phyloP scores from a whole-genome alignment of 1,140 invertebrate genomes.

The Pissodes strobi region DNA sequence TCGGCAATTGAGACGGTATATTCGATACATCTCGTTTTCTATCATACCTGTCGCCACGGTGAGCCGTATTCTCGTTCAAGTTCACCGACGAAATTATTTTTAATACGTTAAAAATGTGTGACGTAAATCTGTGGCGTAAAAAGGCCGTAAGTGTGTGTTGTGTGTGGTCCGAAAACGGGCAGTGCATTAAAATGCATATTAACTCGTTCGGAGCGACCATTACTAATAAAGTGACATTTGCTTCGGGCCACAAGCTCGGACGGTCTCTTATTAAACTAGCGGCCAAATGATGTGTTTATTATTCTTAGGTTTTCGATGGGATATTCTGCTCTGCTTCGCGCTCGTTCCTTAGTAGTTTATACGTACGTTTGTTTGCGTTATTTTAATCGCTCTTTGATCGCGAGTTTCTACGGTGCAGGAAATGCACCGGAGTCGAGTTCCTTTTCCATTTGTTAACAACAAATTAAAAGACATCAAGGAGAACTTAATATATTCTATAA shows the following conservation, averaged over 20 bases:
- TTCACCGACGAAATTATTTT: too few relatives aligned
- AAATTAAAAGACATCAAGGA: too few relatives aligned
- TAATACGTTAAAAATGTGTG: slow-evolving; percentile 22
- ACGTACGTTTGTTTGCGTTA: too few relatives aligned
- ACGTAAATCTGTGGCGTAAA: slow-evolving; percentile 9
- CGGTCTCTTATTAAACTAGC: slow-evolving; percentile 31
- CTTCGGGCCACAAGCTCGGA: slow-evolving; percentile 38
- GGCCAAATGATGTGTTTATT: slow-evolving; percentile 32
- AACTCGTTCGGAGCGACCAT: slow-evolving; percentile 53
- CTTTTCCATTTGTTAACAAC: too few relatives aligned
- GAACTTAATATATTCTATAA: too few relatives aligned
- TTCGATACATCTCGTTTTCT: too few relatives aligned
- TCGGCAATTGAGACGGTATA: too few relatives aligned
- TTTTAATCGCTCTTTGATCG: too few relatives aligned
- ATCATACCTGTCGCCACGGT: not conserved
- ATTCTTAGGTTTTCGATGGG: slow-evolving; percentile 9
- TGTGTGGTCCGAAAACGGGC: slow-evolving; percentile 29
- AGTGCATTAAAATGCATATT: slow-evolving; percentile 55
- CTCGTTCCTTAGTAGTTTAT: too few relatives aligned
- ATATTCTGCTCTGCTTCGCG: too few relatives aligned
- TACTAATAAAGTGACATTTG: slow-evolving; percentile 54
- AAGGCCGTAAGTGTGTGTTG: slow-evolving; percentile 21
- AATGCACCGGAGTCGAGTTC: too few relatives aligned
- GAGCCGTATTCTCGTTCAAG: not conserved
- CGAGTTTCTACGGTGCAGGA: too few relatives aligned